phyloP scores from a whole-genome alignment of 2,113 vertebrate species.

The Sinocyclocheilus anshuiensis region DNA sequence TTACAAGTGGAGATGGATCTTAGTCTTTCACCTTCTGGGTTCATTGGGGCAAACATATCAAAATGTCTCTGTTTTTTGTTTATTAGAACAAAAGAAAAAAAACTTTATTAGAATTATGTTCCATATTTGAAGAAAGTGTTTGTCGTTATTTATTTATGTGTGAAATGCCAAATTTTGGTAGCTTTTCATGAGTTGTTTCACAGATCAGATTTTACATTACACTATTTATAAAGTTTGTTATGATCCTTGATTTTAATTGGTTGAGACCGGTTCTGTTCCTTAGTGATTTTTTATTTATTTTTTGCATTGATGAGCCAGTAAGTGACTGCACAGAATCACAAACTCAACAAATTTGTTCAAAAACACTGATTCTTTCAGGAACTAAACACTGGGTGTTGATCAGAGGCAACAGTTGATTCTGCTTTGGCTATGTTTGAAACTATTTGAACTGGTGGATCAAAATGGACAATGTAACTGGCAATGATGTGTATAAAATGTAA shows the following conservation, averaged over 20 bases:
- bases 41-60: constrained; percentile 78
- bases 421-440: too few relatives aligned
- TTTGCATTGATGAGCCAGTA: background rate
- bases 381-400: too few relatives aligned
- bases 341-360: background rate
- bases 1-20: constrained; percentile 77
- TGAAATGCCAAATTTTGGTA: constrained; percentile 86
- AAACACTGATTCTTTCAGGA: background rate
- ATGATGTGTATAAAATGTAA: too few relatives aligned
- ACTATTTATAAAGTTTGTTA: background rate
- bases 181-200: constrained; percentile 62
- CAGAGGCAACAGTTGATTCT: too few relatives aligned
- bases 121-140: background rate
- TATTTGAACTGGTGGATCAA: too few relatives aligned
- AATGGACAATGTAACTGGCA: too few relatives aligned
- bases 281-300: too few relatives aligned
- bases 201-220: background rate
- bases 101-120: background rate
- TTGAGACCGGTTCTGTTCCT: background rate
- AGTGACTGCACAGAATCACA: background rate
- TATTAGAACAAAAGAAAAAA: too few relatives aligned
- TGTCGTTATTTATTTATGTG: constrained; percentile 86
- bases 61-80: constrained; percentile 62
- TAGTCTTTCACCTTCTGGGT: constrained; percentile 65
- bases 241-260: background rate